Percentiles rank a stretch among this genome's conserved stretches.
Conservation (phyloP, 2,797 vertebrate species). For the Chrysocyon brachyurus region DNA sequence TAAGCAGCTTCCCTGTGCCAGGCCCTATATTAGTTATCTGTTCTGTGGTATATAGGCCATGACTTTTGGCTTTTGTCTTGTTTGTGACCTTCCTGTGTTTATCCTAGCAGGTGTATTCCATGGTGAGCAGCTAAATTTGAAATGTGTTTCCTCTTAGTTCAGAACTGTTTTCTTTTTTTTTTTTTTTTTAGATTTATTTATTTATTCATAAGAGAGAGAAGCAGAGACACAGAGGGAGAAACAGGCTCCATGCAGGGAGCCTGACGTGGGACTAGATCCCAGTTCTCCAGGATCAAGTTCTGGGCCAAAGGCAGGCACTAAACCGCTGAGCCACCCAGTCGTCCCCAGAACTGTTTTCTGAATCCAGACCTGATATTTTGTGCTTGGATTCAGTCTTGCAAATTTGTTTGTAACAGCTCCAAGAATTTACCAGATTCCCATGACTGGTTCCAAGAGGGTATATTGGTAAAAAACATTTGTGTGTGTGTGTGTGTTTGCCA, state of each 20-base stretch:
- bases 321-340: no score
- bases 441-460: conserved; percentile 34
- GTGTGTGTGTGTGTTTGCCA: background rate
- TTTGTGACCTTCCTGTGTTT: conserved; percentile 32
- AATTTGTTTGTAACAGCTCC: conserved; percentile 49
- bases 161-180: background rate
- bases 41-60: background rate
- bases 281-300: no score
- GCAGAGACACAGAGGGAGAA: no score
- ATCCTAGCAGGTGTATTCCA: background rate
- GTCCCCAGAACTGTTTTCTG: background rate
- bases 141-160: conserved; percentile 24
- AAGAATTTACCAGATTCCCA: background rate
- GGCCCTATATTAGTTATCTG: background rate
- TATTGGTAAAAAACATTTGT: background rate
- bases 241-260: no score
- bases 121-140: conserved; percentile 25
- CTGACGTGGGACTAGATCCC: no score
- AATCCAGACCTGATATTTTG: conserved; percentile 11
- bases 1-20: background rate
- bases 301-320: no score
- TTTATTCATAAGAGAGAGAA: no score
- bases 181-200: no score
- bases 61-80: conserved; percentile 30
- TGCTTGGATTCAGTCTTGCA: conserved; percentile 39